Percentiles rank a stretch among this genome's conserved stretches.
These are phyloP conservation scores for Otus scops DNA, from an alignment of 2,797 vertebrate genomes.

Conservation along the genomic window DNA sequence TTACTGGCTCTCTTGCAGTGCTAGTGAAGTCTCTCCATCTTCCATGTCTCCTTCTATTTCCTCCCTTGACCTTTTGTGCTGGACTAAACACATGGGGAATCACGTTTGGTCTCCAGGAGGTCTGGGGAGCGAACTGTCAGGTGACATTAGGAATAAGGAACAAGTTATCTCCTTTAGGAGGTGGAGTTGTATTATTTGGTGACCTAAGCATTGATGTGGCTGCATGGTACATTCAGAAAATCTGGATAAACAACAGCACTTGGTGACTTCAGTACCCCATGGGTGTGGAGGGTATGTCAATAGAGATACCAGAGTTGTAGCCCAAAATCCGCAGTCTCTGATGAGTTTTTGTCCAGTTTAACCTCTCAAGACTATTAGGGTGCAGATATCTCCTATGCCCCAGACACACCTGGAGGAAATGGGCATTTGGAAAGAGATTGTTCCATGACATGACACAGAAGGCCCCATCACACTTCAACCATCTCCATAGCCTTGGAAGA, in stretches of 20 bases:
- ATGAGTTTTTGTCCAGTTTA: neutral
- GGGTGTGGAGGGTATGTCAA: neutral
- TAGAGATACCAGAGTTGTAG: neutral
- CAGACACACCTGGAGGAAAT: neutral
- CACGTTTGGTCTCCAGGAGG: neutral
- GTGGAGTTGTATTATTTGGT: neutral
- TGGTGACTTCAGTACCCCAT: neutral
- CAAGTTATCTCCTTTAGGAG: neutral
- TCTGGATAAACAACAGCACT: neutral
- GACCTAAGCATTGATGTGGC: neutral
- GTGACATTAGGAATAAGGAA: neutral
- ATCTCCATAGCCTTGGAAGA: neutral
- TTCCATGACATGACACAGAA: neutral
- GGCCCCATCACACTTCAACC: neutral
- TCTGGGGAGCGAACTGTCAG: neutral
- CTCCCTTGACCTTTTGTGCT: neutral
- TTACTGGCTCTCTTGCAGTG: neutral
- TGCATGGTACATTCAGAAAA: accelerated
- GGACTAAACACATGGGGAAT: neutral
- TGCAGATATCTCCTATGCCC: neutral
- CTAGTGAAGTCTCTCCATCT: neutral
- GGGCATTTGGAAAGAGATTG: neutral
- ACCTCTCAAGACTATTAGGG: neutral
- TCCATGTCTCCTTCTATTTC: neutral
- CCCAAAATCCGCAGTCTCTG: neutral